phyloP scores from a whole-genome alignment of 1,140 invertebrate genomes.

The Anoplolepis gracilipes region DNA sequence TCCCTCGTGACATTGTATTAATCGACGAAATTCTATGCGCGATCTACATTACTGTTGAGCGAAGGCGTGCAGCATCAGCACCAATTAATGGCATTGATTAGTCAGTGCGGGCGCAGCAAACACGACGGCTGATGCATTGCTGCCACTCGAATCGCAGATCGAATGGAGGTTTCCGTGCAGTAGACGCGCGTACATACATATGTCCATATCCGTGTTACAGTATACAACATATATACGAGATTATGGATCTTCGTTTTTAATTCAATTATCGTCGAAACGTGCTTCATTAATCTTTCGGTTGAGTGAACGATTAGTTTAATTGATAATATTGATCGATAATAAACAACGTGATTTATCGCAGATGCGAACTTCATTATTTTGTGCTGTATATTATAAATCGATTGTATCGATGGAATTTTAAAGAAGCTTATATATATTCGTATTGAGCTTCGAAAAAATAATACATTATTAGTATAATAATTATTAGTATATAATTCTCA shows the following conservation, averaged over 20 bases:
- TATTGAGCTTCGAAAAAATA: no score
- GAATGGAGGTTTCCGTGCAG: background rate
- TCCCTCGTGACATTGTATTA: conserved; percentile 32
- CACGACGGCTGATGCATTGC: conserved; percentile 22
- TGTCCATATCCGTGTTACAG: background rate
- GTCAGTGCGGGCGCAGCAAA: conserved; percentile 26
- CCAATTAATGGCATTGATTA: conserved; percentile 49
- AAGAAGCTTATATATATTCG: background rate
- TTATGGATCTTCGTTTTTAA: conserved; percentile 25
- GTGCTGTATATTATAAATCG: background rate
- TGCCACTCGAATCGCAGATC: conserved; percentile 34
- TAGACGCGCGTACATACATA: background rate
- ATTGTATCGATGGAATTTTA: background rate
- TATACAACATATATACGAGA: background rate
- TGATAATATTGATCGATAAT: background rate
- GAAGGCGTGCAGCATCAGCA: background rate
- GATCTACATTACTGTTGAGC: background rate
- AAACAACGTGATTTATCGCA: background rate
- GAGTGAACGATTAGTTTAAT: background rate
- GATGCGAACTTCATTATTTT: background rate
- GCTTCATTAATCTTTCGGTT: conserved; percentile 3
- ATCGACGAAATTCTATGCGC: conserved; percentile 14
- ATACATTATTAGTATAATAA: no score
- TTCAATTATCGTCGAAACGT: conserved; percentile 17
- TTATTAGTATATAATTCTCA: background rate